Conservation (phyloP, 1,140 invertebrate species). For the Bursaphelenchus mucronatus region DNA sequence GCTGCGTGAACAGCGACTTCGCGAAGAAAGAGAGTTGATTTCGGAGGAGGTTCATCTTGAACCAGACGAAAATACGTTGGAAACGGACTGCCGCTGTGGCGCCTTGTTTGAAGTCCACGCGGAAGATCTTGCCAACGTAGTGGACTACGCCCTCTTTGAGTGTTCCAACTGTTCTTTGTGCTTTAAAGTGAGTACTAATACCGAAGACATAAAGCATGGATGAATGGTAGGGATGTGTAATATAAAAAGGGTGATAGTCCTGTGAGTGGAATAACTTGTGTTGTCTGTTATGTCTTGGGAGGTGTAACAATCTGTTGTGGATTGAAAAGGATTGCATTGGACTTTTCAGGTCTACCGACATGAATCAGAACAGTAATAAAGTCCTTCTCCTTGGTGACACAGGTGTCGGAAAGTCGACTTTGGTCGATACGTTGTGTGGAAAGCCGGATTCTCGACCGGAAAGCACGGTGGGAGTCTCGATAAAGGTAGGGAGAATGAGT, state of each 20-base stretch:
- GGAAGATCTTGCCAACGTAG: slow-evolving; percentile 23
- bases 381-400: slow-evolving; percentile 42
- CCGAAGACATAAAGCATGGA: neutral
- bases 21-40: slow-evolving; percentile 29
- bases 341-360: slow-evolving; percentile 10
- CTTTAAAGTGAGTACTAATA: slow-evolving; percentile 17
- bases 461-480: slow-evolving; percentile 43
- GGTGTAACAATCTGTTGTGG: too few species aligned
- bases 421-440: slow-evolving; percentile 44
- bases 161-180: slow-evolving; percentile 25
- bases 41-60: slow-evolving; percentile 26
- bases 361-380: slow-evolving; percentile 31
- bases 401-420: slow-evolving; percentile 46
- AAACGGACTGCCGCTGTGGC: slow-evolving; percentile 30
- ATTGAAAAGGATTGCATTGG: too few species aligned
- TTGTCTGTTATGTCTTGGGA: neutral
- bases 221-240: slow-evolving; percentile 4
- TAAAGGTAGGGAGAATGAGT: slow-evolving; percentile 35
- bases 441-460: slow-evolving; percentile 31
- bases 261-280: neutral
- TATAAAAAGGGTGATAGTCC: neutral
- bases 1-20: slow-evolving; percentile 35
- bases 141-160: slow-evolving; percentile 40
- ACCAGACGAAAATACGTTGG: slow-evolving; percentile 11
- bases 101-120: slow-evolving; percentile 24